These are phyloP conservation scores for Atherinomorus stipes DNA, from an alignment of 2,113 vertebrate species.

Conservation along the genomic window DNA sequence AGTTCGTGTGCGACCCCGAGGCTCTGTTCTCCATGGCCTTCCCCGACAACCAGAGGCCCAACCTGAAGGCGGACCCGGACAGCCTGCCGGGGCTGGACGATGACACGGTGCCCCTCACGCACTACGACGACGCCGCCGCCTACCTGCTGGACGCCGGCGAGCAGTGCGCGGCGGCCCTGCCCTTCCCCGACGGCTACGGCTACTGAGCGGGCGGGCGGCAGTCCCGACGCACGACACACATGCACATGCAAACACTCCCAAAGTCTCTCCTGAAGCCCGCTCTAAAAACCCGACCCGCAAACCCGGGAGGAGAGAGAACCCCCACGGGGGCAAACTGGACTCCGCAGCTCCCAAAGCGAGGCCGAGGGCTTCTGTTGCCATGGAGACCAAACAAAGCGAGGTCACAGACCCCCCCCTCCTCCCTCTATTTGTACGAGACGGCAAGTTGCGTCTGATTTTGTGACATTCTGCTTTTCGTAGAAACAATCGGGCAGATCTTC, in stretches of 20 bases:
- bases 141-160: constrained; percentile 90
- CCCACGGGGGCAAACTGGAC: constrained; percentile 52
- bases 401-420: constrained; percentile 33
- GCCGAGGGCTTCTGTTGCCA: constrained; percentile 45
- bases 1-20: constrained; percentile 96
- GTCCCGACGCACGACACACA: constrained; percentile 17
- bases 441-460: constrained; percentile 71
- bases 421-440: constrained; percentile 57
- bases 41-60: constrained; percentile 95
- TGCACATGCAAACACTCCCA: constrained; percentile 44
- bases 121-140: constrained; percentile 89
- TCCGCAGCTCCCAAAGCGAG: constrained; percentile 30
- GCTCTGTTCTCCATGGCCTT: constrained; percentile 98
- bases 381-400: constrained; percentile 60
- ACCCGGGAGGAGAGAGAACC: constrained; percentile 26
- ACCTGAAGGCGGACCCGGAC: constrained; percentile 91
- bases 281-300: constrained; percentile 42
- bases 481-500: constrained; percentile 37
- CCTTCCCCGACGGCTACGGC: constrained; percentile 89
- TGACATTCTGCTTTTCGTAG: constrained; percentile 82
- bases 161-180: constrained; percentile 85
- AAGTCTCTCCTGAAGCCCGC: constrained; percentile 38
- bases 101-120: constrained; percentile 91
- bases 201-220: constrained; percentile 82
- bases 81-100: constrained; percentile 83